Evolutionary conservation across 2,888 invertebrate genomes (phyloP).

Genomic region (Parasteatoda lunata): DNA sequence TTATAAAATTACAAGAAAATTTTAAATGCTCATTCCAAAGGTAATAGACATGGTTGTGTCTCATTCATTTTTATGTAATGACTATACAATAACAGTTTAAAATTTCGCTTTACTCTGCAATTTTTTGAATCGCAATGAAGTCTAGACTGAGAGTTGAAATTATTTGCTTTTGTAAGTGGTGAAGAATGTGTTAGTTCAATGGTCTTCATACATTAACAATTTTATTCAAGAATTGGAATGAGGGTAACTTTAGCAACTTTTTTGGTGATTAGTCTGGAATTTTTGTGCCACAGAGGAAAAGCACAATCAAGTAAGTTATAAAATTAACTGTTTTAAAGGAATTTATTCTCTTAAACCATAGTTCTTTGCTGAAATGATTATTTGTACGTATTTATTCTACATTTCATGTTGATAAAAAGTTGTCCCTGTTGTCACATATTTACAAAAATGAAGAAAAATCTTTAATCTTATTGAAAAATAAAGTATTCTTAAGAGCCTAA

Average conservation of each 20-base stretch:
- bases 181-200: slow-evolving; percentile 18
- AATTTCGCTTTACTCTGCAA: not conserved
- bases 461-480: no score
- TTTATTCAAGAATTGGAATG: slow-evolving; percentile 12
- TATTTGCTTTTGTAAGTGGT: not conserved
- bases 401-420: no score
- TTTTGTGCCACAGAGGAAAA: slow-evolving; percentile 3
- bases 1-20: no score
- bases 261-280: slow-evolving; percentile 17
- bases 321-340: not conserved
- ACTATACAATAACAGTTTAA: not conserved
- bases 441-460: no score
- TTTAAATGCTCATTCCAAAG: no score
- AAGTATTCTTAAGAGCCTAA: no score
- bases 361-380: not conserved
- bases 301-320: slow-evolving; percentile 15
- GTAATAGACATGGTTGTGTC: no score
- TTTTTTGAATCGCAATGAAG: slow-evolving; percentile 1
- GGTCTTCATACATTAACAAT: not conserved
- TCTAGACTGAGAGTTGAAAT: slow-evolving; percentile 12
- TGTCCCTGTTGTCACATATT: no score
- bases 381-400: not conserved
- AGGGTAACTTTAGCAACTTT: slow-evolving; percentile 18
- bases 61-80: not conserved
- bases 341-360: not conserved